These are phyloP conservation scores for Anthonomus grandis DNA, from an alignment of 1,140 invertebrate species.

Conservation along the genomic window DNA sequence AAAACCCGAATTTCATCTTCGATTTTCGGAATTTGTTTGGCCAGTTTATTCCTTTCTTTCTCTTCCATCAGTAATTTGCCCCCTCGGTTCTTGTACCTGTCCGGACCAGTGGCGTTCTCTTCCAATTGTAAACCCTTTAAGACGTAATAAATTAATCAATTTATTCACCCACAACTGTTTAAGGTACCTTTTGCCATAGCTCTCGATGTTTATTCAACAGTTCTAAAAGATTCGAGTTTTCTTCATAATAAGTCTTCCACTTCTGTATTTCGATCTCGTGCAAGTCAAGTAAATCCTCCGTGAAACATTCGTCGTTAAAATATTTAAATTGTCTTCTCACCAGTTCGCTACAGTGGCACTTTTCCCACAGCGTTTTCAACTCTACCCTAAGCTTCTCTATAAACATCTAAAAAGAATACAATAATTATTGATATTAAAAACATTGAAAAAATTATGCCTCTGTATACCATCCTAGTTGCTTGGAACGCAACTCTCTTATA, in stretches of 20 bases:
- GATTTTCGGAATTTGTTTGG: constrained; percentile 55
- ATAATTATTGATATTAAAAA: too few relatives aligned
- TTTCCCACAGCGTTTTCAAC: constrained; percentile 67
- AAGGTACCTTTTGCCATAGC: constrained; percentile 21
- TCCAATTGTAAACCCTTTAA: too few relatives aligned
- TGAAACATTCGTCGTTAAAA: constrained; percentile 61
- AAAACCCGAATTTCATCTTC: constrained; percentile 58
- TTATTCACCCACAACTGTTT: neutral
- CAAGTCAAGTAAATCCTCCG: constrained; percentile 68
- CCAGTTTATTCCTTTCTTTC: constrained; percentile 70
- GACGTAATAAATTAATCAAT: constrained; percentile 39
- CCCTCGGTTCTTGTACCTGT: constrained; percentile 79
- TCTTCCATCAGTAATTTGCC: constrained; percentile 80
- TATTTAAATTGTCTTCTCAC: constrained; percentile 62
- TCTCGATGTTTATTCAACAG: constrained; percentile 51
- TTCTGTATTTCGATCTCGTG: constrained; percentile 72
- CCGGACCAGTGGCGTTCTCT: constrained; percentile 68
- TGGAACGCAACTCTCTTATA: too few relatives aligned
- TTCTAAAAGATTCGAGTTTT: constrained; percentile 62
- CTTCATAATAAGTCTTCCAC: constrained; percentile 63
- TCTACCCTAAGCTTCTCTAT: constrained; percentile 66
- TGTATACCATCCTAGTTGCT: too few relatives aligned
- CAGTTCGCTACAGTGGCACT: constrained; percentile 61
- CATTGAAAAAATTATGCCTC: too few relatives aligned
- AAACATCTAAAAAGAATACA: constrained; percentile 56